These are phyloP conservation scores for Toxonevra muliebris DNA, from an alignment of 2,888 invertebrate genomes.

Conservation along the genomic window DNA sequence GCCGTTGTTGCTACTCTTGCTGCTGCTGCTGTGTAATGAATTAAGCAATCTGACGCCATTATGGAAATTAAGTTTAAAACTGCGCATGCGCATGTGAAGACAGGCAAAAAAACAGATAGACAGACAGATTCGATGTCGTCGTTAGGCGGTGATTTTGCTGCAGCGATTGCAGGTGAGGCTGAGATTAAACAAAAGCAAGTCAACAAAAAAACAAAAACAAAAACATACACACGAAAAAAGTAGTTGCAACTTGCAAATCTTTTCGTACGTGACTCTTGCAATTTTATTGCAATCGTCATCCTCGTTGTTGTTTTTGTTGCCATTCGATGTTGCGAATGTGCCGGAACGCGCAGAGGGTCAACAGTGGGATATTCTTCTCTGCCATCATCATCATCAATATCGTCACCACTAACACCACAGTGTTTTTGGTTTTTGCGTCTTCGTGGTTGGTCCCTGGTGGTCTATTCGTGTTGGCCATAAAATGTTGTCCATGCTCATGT, in stretches of 20 bases:
- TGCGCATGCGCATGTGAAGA: slow-evolving; percentile 6
- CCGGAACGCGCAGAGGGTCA: not conserved
- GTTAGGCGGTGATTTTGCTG: slow-evolving; percentile 1
- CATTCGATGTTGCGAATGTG: not conserved
- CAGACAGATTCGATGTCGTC: not conserved
- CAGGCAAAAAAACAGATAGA: not conserved
- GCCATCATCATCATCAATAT: not conserved
- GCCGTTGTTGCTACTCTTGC: slow-evolving; percentile 19
- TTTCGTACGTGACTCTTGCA: slow-evolving; percentile 19
- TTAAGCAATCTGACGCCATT: slow-evolving; percentile 35
- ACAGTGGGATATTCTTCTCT: not conserved
- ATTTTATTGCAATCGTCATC: not conserved
- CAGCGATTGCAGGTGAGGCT: too few species aligned
- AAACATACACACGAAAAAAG: too few species aligned
- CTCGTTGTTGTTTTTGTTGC: not conserved
- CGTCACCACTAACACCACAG: not conserved
- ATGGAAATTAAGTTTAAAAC: slow-evolving; percentile 22
- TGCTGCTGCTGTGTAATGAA: slow-evolving; percentile 32
- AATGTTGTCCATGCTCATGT: slow-evolving; percentile 29
- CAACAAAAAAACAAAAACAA: too few species aligned
- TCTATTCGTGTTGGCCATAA: slow-evolving; percentile 26
- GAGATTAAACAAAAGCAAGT: too few species aligned
- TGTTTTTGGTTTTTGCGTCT: not conserved
- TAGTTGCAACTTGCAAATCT: not conserved
- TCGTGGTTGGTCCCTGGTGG: slow-evolving; percentile 16